Evolutionary conservation across 2,888 invertebrate genomes (phyloP), one percentile per base, ranked within the genome.

Genomic region (Phoenoteleia sp.): DNA sequence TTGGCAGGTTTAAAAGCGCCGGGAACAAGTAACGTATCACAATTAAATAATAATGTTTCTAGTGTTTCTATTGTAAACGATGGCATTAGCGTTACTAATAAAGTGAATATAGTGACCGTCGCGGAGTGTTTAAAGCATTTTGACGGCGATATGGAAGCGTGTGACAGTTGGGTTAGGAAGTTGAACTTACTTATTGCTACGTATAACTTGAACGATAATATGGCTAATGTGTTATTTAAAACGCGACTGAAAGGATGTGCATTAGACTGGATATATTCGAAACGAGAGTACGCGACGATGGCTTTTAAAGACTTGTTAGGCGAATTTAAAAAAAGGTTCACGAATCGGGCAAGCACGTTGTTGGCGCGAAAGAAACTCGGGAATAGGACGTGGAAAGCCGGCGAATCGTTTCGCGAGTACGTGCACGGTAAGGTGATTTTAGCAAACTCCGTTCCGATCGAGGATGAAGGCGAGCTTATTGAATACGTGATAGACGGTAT

Each of bases 321-420:
- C 15, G 58, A 25, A 13, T 36, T 58, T 33, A 33, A 36, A 58
- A 3, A 4, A 17, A 58, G 33, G 58, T 58, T 58, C 36, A 19
- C 33, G 3, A 33, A 36, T 6, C 15, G 3, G 25, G 7, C 33
- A 21, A 33, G 27, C 7, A 58, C 1, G 17, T 13, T 25, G 17
- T 2, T 27, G 19, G 19, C 33, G n/a, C 17, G 36, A 6, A 13
- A 27, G n/a, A 25, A 25, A 2, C 36, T 58, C 17, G 36, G 21
- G 21, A 21, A 21, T 49, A 19, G 49, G 21, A 11, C 21, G 6
- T 62, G 62, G 62, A 62, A 21, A n/a, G 21, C 7, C 6, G 25
- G n/a, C 13, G 62, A 62, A n/a, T 42, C 39, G n/a, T 62, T 62
- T 25, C 39, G 42, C 13, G 62, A 62, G 3, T 62, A 62, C 21